Evolutionary conservation across 1,140 invertebrate species (phyloP), one percentile per base, ranked within the genome.

Genomic region (Drosophila tsacasi): DNA sequence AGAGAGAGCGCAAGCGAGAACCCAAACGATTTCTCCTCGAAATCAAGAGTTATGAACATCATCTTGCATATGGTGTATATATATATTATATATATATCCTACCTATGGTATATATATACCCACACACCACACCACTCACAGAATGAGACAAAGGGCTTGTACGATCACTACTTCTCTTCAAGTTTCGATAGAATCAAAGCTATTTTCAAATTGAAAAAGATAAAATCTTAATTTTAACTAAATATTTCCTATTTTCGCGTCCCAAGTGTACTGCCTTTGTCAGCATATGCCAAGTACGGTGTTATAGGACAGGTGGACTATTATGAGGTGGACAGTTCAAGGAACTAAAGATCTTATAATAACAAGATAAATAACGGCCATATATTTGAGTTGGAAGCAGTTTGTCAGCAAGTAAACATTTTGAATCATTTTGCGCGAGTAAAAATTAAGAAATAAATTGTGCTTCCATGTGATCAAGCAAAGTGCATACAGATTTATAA

Each of bases 1-100:
- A 19, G 54, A 66, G 40, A 40, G 59, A 80, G 21, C 25, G 66
- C 25, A 15, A 12, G 5, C n/a, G 49, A 30, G 17, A 37, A 15
- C 12, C n/a, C n/a, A 23, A 47, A 23, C 10, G 21, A 39, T 35
- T 37, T 35, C 19, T 32, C 27, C 25, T 39, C 25, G 35, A 27
- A 58, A 40, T 15, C 40, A 32, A 40, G 25, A 42, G 19, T 21
- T 40, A 23, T 17, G 37, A 60, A 35, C 57, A 62, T 47, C 8
- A 42, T 19, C 42, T 52, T 52, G 25, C 46, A 69, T 35, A 54
- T 27, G 32, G 32, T 12, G 1, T 35, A 35, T 35, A 35, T 13
- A 4, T 35, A 12, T 7, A 8, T 4, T 12, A 10, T 12, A 65
- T 23, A 37, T 46, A 35, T 39, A 52, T 52, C 21, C 19, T 52